Base-by-base conservation (phyloP, 2,888 invertebrate species). In the Rhyacophila evoluta region DNA sequence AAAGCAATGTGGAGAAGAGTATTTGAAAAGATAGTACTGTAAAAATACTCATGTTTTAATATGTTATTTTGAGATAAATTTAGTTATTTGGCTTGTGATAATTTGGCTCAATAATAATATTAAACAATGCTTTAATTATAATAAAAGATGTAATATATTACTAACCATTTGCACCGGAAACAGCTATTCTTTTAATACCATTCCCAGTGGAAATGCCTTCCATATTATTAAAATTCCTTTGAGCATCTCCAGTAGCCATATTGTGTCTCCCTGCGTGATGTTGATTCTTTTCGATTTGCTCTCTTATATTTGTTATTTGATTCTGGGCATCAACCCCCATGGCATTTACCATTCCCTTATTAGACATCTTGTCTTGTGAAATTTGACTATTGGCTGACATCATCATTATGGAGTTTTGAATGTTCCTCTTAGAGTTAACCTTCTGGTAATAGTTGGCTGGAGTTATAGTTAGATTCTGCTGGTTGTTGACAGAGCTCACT, bases 391-490 rank as follows among this genome's bases (percentile, higher is more conserved):
- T 77, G 2, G 75, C 70, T 25, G 78, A 74, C 36, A 79, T 77
- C 39, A 77, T 28, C 15, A 79, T 79, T 39, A 75, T 78, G 28
- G 77, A 41, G 36, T 74, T 78, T 69, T 87, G 87, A 81, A 89
- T 89, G 77, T 89, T 84, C 81, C 89, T 89, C 82, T 87, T 88
- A 0, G 84, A 83, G 3, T 86, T 88, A 3, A 84, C 81, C 19
- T 89, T 85, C 19, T 89, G 89, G 83, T 88, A 89, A 81, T 88
- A 88, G 82, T 86, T 86, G 1, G 88, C 84, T 2, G 87, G 84
- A 84, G 87, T 85, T 0, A 88, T 87, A 82, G 88, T 84, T 1
- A 85, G 83, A 80, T 85, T 86, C 71, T 87, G 88, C 78, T 86
- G 87, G 79, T 85, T 86, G 74, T 83, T 84, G 4, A 84, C 81